Base-by-base conservation (phyloP, 2,113 vertebrate species). In the Neopipo cinnamomea region DNA sequence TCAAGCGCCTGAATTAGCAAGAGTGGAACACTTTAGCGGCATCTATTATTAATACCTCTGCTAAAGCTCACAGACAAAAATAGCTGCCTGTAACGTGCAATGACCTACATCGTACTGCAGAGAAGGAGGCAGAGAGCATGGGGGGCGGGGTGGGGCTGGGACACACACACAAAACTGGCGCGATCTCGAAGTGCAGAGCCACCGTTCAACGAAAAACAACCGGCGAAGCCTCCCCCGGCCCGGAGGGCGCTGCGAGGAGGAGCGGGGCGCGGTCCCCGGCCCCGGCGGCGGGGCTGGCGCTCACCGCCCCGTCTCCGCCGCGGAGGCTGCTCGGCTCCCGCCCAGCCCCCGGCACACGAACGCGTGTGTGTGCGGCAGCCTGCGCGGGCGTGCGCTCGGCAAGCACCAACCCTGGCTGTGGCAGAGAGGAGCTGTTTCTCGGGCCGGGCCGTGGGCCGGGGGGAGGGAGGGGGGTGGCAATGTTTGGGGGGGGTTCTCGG, bases 31-130 rank as follows among this genome's bases (percentile, higher is more conserved):
- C 81, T 97, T 98, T 96, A 95, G 96, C 96, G 93, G 80, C 97
- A 98, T 98, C 96, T 98, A 98, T 98, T 98, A 98, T 98, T 98
- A 97, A 98, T 98, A 87, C 74, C 96, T 96, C 97, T 96, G 96
- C 97, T 97, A 96, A 97, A 97, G 97, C 96, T 96, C 91, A 46
- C 88, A 35, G 89, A 94, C 97, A 93, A 96, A 98, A 98, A 98
- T 98, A 98, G 98, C 97, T 96, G 95, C 91, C 67, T 87, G 97
- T 97, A 97, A 95, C 91, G 92, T 94, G 95, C 96, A 75, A 81
- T 98, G 98, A 98, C 98, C 98, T 98, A 98, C 96, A 98, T 98
- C 97, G 86, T 83, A 80, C 92, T n/a, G 94, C 95, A 30, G 95
- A 75, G 85, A 95, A 91, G 72, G 73, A 91, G 62, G 44, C 61